A percentile compares a stretch with the other conserved stretches of the same genome.
Evolutionary conservation across 2,113 vertebrate genomes (phyloP).

Genomic region (Rhadina sibilatrix): DNA sequence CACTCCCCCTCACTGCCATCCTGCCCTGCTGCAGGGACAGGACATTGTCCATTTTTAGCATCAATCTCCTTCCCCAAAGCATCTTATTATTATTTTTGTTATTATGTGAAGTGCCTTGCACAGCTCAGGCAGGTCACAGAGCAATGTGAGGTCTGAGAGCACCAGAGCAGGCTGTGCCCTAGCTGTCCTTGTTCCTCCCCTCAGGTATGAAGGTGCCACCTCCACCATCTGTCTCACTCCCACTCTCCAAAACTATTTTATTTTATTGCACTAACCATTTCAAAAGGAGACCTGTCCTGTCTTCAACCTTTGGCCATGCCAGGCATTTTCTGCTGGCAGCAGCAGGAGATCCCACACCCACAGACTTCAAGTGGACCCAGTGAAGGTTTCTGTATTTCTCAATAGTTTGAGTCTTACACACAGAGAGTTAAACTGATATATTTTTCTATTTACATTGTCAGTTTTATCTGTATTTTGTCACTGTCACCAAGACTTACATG

Average conservation of each 20-base stretch:
- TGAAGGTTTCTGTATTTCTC: neutral
- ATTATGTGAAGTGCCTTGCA: neutral
- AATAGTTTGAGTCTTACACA: neutral
- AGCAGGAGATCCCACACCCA: neutral
- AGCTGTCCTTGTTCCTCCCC: neutral
- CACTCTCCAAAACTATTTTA: neutral
- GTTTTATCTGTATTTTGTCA: neutral
- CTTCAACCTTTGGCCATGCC: neutral
- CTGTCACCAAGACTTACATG: neutral
- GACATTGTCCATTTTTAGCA: neutral
- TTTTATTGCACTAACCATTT: neutral
- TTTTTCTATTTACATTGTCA: neutral
- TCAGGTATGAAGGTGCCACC: neutral
- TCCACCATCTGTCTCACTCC: neutral
- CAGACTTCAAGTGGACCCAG: neutral
- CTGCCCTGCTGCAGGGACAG: neutral
- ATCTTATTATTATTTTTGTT: neutral
- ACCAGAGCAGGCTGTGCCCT: neutral
- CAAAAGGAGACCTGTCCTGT: neutral
- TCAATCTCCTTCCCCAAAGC: neutral
- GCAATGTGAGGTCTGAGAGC: neutral
- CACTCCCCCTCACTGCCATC: fast-evolving
- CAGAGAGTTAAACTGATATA: neutral
- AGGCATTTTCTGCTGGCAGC: neutral
- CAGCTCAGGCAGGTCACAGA: neutral